A percentile compares a stretch with the other conserved stretches of the same genome.
These are phyloP conservation scores for Halcyon malimbica DNA, from an alignment of 2,113 vertebrate genomes.

Conservation along the genomic window DNA sequence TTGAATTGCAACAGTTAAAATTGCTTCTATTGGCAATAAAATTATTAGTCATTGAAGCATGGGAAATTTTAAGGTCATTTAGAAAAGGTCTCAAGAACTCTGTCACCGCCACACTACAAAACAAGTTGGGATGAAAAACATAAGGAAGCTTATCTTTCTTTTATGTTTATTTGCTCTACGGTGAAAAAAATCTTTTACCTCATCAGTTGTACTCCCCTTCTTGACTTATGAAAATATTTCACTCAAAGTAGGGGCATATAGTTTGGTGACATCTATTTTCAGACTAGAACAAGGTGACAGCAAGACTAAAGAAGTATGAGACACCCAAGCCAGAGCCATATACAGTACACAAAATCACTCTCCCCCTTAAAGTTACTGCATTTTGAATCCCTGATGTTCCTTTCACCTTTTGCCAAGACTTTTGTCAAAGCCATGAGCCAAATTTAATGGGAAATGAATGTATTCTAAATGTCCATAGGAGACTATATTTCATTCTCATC, in stretches of 20 bases:
- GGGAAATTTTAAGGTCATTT: neutral
- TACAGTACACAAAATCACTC: neutral
- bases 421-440: neutral
- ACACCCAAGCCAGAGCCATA: neutral
- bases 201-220: neutral
- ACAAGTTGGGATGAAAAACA: neutral
- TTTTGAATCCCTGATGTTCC: neutral
- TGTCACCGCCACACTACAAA: neutral
- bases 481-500: neutral
- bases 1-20: constrained; percentile 55
- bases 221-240: neutral
- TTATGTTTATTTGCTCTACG: accelerated
- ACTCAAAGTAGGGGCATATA: neutral
- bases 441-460: neutral
- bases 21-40: constrained; percentile 38
- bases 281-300: neutral
- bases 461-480: neutral
- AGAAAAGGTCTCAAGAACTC: neutral
- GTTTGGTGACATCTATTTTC: neutral
- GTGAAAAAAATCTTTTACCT: neutral
- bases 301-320: neutral
- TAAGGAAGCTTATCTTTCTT: neutral
- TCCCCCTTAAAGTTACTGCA: neutral
- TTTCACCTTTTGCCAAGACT: neutral
- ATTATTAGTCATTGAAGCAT: neutral